Base-by-base conservation (phyloP, 2,888 invertebrate genomes). In the Eupithecia pulchellata region DNA sequence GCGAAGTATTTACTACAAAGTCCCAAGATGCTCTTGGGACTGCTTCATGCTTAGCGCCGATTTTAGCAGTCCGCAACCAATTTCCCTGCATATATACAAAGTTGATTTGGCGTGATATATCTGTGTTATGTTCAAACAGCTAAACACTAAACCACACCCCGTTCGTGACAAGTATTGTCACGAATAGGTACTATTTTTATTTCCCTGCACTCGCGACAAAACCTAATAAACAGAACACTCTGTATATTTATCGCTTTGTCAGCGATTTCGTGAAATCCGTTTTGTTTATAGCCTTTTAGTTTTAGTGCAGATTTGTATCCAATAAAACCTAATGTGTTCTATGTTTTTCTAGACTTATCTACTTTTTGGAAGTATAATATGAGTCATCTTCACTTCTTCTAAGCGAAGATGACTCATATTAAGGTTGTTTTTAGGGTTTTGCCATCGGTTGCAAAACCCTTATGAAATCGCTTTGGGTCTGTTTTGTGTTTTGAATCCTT, bases 191-290 rank as follows among this genome's bases (percentile, higher is more conserved):
- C 52, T 25, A 52, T 30, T 32, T 60, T 30, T n/a, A 60, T 60
- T 74, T 72, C 68, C 73, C 65, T 74, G 73, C 73, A 77, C 65
- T 73, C 70, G 64, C 69, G 71, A 65, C 68, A 52, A 66, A 69
- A 69, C 68, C 70, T 74, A 77, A 73, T 75, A 77, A 75, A 75
- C 47, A 39, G 65, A 70, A 68, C 74, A 68, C 68, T 75, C 73
- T 27, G 64, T 62, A 20, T 73, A 76, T 73, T 66, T 71, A 73
- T 69, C 64, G 69, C 65, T 57, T 34, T 65, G 68, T 69, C 72
- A 69, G 65, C 74, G 68, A 72, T 74, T 67, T 70, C 52, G 65
- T 55, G 57, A 64, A 75, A 74, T 68, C 64, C 71, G 64, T 65
- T 62, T 72, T 72, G 67, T 73, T 69, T 69, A 73, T 67, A 58